Evolutionary conservation across 2,888 invertebrate genomes (phyloP), one percentile per base, ranked within the genome.

Genomic region (Melanargia galathea): DNA sequence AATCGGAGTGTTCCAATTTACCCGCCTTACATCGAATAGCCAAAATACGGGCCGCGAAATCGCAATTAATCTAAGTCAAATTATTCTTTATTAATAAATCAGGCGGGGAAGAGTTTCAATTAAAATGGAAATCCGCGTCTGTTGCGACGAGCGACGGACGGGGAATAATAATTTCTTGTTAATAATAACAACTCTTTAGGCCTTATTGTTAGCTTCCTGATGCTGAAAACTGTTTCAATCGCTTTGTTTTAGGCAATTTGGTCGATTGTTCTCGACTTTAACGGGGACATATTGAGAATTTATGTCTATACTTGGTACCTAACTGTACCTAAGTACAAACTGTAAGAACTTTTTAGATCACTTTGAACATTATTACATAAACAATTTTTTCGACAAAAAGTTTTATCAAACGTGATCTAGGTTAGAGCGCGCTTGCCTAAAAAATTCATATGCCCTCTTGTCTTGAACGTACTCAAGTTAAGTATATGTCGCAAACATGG

Each of bases 51-150:
- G 35, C 48, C 58, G 54, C 40, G 38, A 65, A 62, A 55, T 59
- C 55, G 67, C 75, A 78, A 82, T 83, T 80, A 83, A 83, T 84
- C 82, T 78, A 74, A 80, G 77, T 82, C 80, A 81, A 83, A 82
- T 81, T 75, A 81, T 82, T 83, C 68, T 79, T 75, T 80, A 82
- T 81, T 80, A 81, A 81, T 83, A 81, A 82, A 80, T 81, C 76
- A 62, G 54, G 54, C 33, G 48, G 33, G 35, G 65, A 65, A 65
- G 65, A 59, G 65, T 65, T 65, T 65, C 65, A 65, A 65, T 65
- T 65, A 59, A 65, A 65, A 65, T 65, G 65, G 54, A 65, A 65
- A 65, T 65, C 55, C 54, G 62, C 57, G 61, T 62, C 62, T n/a
- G 49, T 38, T 20, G 60, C 45, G 60, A 43, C 26, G 56, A 35